These are phyloP conservation scores for Lepidochitona cinerea DNA, from an alignment of 2,888 invertebrate species.

Conservation along the genomic window DNA sequence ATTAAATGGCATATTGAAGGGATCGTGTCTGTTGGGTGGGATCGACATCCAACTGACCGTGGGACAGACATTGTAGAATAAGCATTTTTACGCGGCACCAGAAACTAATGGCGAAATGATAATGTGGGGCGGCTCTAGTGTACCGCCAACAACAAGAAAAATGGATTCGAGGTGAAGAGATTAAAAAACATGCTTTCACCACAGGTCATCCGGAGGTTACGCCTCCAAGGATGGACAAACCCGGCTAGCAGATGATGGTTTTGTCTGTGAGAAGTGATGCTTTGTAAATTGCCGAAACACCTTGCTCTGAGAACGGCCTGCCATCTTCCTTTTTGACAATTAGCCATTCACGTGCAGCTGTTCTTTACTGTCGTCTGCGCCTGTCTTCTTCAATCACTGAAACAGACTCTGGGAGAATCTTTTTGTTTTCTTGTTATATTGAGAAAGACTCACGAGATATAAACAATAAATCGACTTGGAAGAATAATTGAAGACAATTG, in stretches of 20 bases:
- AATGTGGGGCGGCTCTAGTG: too few species aligned
- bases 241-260: background rate
- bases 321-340: background rate
- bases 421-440: background rate
- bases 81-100: too few species aligned
- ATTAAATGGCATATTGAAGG: too few species aligned
- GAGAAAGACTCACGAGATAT: background rate
- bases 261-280: background rate
- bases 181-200: background rate
- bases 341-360: background rate
- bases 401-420: background rate
- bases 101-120: too few species aligned
- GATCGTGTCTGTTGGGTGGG: too few species aligned
- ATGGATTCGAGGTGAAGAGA: too few species aligned
- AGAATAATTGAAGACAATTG: too few species aligned
- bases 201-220: background rate
- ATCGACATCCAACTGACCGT: too few species aligned
- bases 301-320: background rate
- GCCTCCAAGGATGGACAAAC: background rate
- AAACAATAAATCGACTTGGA: too few species aligned
- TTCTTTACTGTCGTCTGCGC: background rate
- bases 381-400: background rate
- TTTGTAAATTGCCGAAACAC: background rate
- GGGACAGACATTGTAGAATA: too few species aligned
- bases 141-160: too few species aligned